Conservation (phyloP, 2,888 invertebrate species). For the Coecobrya sp. region DNA sequence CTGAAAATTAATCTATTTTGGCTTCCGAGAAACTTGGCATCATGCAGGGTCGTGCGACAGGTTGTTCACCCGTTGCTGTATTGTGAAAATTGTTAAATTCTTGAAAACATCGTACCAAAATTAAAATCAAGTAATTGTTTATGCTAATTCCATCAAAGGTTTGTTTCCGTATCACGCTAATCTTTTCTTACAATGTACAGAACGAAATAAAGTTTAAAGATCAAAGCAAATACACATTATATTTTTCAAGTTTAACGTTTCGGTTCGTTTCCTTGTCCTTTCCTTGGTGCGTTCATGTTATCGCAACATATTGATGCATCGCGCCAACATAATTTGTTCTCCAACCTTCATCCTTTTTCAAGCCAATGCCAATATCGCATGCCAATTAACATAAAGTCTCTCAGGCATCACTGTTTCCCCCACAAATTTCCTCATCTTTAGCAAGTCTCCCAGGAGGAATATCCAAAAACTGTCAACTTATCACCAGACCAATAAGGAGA, state of each 20-base stretch:
- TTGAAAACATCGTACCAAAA: conserved; percentile 1
- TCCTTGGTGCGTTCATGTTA: background rate
- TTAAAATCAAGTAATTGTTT: conserved; percentile 12
- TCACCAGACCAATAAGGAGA: conserved; percentile 59
- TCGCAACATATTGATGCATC: background rate
- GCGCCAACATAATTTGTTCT: conserved; percentile 6
- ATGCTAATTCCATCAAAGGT: conserved; percentile 6
- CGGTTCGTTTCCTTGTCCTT: background rate
- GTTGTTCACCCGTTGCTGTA: background rate
- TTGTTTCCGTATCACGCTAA: background rate
- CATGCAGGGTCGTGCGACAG: background rate
- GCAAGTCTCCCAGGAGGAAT: conserved; percentile 46
- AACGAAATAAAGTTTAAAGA: background rate
- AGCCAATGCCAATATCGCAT: conserved; percentile 21
- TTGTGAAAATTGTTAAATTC: background rate
- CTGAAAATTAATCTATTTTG: conserved; percentile 3
- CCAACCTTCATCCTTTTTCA: background rate
- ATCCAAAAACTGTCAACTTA: conserved; percentile 59
- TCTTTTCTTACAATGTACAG: background rate
- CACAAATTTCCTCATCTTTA: conserved; percentile 33
- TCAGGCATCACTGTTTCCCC: background rate
- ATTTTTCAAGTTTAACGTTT: background rate
- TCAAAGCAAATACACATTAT: background rate
- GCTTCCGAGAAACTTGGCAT: background rate
- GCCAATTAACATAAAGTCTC: conserved; percentile 66